Evolutionary conservation across 2,113 vertebrate species (phyloP), one percentile per base, ranked within the genome.

Genomic region (Todiramphus saurophagus): DNA sequence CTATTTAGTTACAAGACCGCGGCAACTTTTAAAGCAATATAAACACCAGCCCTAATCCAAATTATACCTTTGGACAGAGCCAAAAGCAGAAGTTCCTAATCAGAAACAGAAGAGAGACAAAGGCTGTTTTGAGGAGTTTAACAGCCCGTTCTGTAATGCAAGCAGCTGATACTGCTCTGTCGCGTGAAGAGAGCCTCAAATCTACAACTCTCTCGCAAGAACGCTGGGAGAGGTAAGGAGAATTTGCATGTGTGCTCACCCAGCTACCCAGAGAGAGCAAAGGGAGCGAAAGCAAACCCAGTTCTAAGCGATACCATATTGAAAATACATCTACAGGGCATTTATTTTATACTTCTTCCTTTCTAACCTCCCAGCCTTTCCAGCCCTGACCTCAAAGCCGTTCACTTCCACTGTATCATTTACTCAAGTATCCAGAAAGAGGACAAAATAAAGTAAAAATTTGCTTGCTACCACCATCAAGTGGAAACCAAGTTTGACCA

Each of bases 61-160:
- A 30, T 44, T 10, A 3, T 25, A 56, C 58, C 31, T 48, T 16
- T 78, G 56, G 51, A 39, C 27, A 81, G 43, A 86, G 79, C 68
- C 83, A 96, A 83, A 31, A 25, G 68, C 64, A 83, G 9, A 70
- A 90, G 41, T 60, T 60, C 56, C 56, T 82, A 73, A 91, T 39
- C 30, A 96, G 69, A 94, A 95, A 50, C 80, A 92, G 56, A 88
- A 85, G 20, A 73, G 43, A 92, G 33, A 82, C 19, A 83, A 93
- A 76, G 16, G 75, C n/a, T 73, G 77, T 63, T 89, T 93, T 80
- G 46, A 24, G 23, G 37, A 80, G 25, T 55, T 89, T 67, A 74
- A 81, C 92, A 86, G 66, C 37, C 77, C 6, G 46, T 59, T 92
- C 84, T 46, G 7, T 51, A 89, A 82, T 15, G 64, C 81, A 85